Percentiles rank a stretch among this genome's conserved stretches.
These are phyloP conservation scores for Anthrax anthrax DNA, from an alignment of 2,888 invertebrate genomes.

Conservation along the genomic window DNA sequence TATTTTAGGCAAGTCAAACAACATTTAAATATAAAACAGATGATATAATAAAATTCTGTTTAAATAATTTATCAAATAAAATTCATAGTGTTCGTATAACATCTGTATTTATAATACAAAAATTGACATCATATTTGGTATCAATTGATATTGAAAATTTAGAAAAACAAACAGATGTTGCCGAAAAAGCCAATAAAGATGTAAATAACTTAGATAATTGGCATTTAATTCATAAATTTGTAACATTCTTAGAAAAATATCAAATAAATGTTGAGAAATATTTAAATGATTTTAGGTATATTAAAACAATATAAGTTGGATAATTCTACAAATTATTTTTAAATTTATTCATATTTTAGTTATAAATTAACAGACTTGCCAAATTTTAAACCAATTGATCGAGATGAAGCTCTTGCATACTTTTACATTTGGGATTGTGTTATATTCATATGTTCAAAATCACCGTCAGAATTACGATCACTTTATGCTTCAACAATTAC, in stretches of 20 bases:
- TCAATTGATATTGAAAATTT: constrained; percentile 24
- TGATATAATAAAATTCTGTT: constrained; percentile 24
- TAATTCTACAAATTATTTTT: background rate
- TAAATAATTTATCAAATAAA: constrained; percentile 23
- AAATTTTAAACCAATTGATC: constrained; percentile 22
- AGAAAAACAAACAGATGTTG: constrained; percentile 21
- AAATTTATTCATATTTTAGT: constrained; percentile 13
- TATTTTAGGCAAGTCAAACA: constrained; percentile 22
- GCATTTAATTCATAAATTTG: constrained; percentile 28
- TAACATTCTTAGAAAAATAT: constrained; percentile 23
- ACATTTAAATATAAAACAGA: constrained; percentile 21
- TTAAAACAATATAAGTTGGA: no score
- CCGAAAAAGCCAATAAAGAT: constrained; percentile 12
- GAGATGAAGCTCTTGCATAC: constrained; percentile 42
- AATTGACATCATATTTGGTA: constrained; percentile 24
- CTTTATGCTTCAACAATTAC: constrained; percentile 57
- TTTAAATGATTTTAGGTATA: constrained; percentile 26
- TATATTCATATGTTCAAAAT: constrained; percentile 46
- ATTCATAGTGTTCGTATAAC: constrained; percentile 21
- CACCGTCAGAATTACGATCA: constrained; percentile 54
- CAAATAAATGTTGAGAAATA: constrained; percentile 23
- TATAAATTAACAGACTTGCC: constrained; percentile 28
- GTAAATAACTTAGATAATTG: constrained; percentile 17
- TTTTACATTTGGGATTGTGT: constrained; percentile 57
- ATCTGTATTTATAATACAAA: constrained; percentile 20